Percentiles rank a stretch among this genome's conserved stretches.
These are phyloP conservation scores for Sialia sialis DNA, from an alignment of 2,113 vertebrate species.

Conservation along the genomic window DNA sequence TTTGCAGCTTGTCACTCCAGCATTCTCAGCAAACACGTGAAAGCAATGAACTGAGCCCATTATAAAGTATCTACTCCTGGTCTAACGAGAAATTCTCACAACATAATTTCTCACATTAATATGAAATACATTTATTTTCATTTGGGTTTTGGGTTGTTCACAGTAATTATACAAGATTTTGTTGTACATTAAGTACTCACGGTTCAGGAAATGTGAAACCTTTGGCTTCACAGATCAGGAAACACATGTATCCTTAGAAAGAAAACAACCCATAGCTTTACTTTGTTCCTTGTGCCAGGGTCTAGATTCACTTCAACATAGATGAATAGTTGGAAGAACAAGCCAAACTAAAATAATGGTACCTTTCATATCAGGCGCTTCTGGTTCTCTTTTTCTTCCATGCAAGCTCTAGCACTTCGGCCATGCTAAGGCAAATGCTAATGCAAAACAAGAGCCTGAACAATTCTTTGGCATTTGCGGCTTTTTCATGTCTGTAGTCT, in stretches of 20 bases:
- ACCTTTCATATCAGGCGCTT: not conserved
- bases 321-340: not conserved
- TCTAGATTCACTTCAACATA: not conserved
- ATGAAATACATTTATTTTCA: not conserved
- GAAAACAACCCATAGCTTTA: not conserved
- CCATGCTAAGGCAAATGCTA: not conserved
- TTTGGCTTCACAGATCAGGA: not conserved
- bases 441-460: not conserved
- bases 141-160: not conserved
- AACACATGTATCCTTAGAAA: not conserved
- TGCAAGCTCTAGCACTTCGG: not conserved
- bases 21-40: not conserved
- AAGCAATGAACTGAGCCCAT: not conserved
- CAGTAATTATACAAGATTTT: not conserved
- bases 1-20: not conserved
- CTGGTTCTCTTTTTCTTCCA: not conserved
- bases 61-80: not conserved
- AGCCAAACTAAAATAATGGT: not conserved
- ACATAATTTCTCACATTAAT: not conserved
- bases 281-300: not conserved
- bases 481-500: not conserved
- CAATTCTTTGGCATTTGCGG: accelerated
- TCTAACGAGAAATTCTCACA: not conserved
- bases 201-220: not conserved
- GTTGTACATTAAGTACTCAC: not conserved